These are phyloP conservation scores for Chanos chanos DNA, from an alignment of 2,797 vertebrate species.

Conservation along the genomic window DNA sequence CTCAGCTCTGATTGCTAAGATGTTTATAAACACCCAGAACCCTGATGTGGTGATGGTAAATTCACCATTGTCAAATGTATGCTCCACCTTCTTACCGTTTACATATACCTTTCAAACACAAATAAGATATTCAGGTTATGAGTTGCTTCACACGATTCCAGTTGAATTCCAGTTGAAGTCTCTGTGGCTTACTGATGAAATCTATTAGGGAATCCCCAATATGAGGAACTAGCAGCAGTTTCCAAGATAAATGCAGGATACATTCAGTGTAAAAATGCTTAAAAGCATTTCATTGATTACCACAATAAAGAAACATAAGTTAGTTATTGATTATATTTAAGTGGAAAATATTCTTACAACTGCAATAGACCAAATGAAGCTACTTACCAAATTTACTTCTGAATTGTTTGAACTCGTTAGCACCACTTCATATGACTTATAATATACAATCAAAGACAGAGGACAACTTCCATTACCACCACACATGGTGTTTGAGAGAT, in stretches of 20 bases:
- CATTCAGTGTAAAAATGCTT: background rate
- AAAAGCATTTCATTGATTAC: too few relatives aligned
- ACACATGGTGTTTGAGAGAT: constrained; percentile 85
- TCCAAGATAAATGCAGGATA: background rate
- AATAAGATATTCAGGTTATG: background rate
- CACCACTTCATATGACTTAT: constrained; percentile 74
- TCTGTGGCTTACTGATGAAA: too few relatives aligned
- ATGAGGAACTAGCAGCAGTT: too few relatives aligned
- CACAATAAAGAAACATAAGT: too few relatives aligned
- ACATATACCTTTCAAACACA: constrained; percentile 71
- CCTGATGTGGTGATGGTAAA: constrained; percentile 70
- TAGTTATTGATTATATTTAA: too few relatives aligned
- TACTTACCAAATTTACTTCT: constrained; percentile 55
- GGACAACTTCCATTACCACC: constrained; percentile 55
- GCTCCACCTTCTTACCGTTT: constrained; percentile 59
- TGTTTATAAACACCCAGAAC: constrained; percentile 70
- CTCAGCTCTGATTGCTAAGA: constrained; percentile 66
- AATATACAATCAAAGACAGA: constrained; percentile 71
- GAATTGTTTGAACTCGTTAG: constrained; percentile 49
- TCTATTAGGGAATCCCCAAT: too few relatives aligned
- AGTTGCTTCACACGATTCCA: too few relatives aligned
- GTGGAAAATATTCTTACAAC: background rate
- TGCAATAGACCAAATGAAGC: background rate
- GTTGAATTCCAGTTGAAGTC: too few relatives aligned
- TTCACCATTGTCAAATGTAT: constrained; percentile 72